phyloP scores from a whole-genome alignment of 2,888 invertebrate genomes.

The Cremastinae sp. region DNA sequence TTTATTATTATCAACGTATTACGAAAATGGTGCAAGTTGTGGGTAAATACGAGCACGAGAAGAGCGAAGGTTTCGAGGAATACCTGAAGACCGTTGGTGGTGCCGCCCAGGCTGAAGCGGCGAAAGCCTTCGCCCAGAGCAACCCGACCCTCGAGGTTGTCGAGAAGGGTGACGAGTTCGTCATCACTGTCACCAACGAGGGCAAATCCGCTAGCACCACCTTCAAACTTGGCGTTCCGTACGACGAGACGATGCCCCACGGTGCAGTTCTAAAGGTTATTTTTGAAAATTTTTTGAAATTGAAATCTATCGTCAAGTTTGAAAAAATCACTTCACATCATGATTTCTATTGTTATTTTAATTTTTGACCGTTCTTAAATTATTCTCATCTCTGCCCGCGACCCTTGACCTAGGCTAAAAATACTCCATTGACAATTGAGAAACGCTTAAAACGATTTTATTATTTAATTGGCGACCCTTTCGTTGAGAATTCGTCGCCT shows the following conservation, averaged over 20 bases:
- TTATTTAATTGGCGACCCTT: no score
- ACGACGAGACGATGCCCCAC: constrained; percentile 76
- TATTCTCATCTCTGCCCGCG: background rate
- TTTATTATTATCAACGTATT: constrained; percentile 1
- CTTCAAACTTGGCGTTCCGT: constrained; percentile 76
- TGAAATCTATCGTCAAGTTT: no score
- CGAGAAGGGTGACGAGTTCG: constrained; percentile 72
- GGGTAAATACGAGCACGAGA: constrained; percentile 76
- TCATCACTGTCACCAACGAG: constrained; percentile 72
- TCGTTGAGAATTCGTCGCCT: no score
- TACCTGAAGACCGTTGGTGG: constrained; percentile 74
- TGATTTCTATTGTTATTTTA: no score
- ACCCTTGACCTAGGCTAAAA: no score
- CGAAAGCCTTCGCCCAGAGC: constrained; percentile 71
- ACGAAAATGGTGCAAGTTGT: constrained; percentile 75
- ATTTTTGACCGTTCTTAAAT: no score
- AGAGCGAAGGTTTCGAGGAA: constrained; percentile 76
- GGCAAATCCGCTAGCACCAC: constrained; percentile 70
- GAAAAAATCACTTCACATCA: no score
- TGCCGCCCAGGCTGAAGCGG: constrained; percentile 64
- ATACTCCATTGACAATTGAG: no score
- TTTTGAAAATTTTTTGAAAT: constrained; percentile 2
- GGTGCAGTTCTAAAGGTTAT: constrained; percentile 75
- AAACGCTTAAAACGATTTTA: no score
- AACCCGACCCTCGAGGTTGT: constrained; percentile 74